Percentiles rank a stretch among this genome's conserved stretches.
Conservation (phyloP, 1,140 invertebrate genomes). For the Zaprionus nigranus region DNA sequence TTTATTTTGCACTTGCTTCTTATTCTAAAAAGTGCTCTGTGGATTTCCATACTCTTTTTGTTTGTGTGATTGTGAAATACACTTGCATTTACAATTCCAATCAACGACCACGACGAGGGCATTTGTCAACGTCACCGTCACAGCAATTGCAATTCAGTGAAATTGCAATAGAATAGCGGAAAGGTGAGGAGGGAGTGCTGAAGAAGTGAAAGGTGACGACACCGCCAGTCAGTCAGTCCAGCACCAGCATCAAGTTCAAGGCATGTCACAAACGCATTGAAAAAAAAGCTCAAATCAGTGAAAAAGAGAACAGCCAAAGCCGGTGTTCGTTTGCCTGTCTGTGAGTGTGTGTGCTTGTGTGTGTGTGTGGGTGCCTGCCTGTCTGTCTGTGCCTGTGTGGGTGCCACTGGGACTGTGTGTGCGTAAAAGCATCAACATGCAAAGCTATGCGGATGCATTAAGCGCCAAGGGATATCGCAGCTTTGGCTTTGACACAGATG, state of each 20-base stretch:
- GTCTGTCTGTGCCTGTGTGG: slow-evolving; percentile 1
- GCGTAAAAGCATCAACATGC: slow-evolving; percentile 56
- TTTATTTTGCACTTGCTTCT: slow-evolving; percentile 41
- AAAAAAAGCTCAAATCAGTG: slow-evolving; percentile 37
- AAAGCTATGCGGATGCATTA: slow-evolving; percentile 79
- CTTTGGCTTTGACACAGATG: slow-evolving; percentile 82
- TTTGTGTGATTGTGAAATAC: slow-evolving; percentile 20
- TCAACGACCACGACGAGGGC: background rate
- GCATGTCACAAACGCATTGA: slow-evolving; percentile 34
- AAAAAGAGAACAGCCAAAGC: slow-evolving; percentile 22
- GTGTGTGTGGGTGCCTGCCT: background rate
- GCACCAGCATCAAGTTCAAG: slow-evolving; percentile 42
- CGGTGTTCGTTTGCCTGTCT: slow-evolving; percentile 22
- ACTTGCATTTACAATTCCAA: slow-evolving; percentile 28
- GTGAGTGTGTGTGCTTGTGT: slow-evolving; percentile 2
- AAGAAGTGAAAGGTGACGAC: slow-evolving; percentile 45
- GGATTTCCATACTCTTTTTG: slow-evolving; percentile 21
- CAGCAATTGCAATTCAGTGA: slow-evolving; percentile 18
- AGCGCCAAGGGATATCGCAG: slow-evolving; percentile 78
- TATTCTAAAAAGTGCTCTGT: slow-evolving; percentile 21
- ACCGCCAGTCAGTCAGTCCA: slow-evolving; percentile 13
- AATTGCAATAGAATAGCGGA: slow-evolving; percentile 9
- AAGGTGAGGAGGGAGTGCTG: background rate
- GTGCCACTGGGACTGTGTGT: slow-evolving; percentile 8
- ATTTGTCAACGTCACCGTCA: background rate